phyloP scores from a whole-genome alignment of 2,797 vertebrate species.

The Anolis apletophallus region DNA sequence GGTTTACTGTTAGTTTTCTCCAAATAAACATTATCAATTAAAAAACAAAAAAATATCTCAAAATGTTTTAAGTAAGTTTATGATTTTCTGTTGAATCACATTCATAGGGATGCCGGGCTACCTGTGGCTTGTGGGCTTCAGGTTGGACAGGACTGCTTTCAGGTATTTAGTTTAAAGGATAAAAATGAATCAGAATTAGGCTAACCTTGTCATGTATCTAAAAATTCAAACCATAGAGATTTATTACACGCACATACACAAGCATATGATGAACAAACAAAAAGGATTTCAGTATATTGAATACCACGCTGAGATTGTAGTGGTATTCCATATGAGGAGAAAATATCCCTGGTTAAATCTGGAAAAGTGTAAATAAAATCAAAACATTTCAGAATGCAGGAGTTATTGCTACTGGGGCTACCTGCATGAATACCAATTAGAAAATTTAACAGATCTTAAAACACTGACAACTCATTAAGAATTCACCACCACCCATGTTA shows the following conservation, averaged over 20 bases:
- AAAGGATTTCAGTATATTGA: background rate
- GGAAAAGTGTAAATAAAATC: conserved; percentile 41
- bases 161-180: background rate
- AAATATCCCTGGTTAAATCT: conserved; percentile 50
- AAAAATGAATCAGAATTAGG: conserved; percentile 17
- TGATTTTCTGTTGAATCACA: too few species aligned
- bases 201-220: conserved; percentile 1
- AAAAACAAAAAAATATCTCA: too few species aligned
- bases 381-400: conserved; percentile 66
- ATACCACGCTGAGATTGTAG: conserved; percentile 7
- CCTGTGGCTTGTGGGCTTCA: too few species aligned
- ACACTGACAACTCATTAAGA: conserved; percentile 62
- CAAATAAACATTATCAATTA: too few species aligned
- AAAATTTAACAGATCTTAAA: conserved; percentile 67
- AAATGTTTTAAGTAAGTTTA: too few species aligned
- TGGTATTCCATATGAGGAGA: conserved; percentile 19
- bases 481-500: conserved; percentile 49
- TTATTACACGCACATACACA: background rate
- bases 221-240: conserved; percentile 18
- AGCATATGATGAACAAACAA: conserved; percentile 51
- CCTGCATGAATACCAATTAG: conserved; percentile 66
- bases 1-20: too few species aligned
- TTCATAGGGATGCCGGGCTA: too few species aligned
- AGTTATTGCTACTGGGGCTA: conserved; percentile 63
- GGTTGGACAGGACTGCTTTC: too few species aligned